phyloP scores from a whole-genome alignment of 1,140 invertebrate species.

The Dinoponera quadriceps region DNA sequence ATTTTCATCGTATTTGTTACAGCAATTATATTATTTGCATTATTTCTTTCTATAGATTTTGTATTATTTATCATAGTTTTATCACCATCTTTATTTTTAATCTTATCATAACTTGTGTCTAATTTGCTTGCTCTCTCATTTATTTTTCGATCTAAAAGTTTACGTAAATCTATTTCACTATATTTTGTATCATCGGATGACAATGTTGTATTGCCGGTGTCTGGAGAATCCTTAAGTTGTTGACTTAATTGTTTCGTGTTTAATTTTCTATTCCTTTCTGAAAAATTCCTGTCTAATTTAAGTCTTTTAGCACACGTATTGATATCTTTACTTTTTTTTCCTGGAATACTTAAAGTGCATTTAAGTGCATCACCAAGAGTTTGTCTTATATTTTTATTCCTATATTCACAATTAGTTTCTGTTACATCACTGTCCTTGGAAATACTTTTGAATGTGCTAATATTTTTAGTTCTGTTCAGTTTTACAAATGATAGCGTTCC shows the following conservation, averaged over 20 bases:
- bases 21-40: background rate
- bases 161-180: slow-evolving; percentile 23
- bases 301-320: background rate
- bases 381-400: background rate
- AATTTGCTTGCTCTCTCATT: background rate
- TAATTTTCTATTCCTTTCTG: background rate
- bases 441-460: background rate
- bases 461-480: background rate
- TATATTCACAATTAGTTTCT: background rate
- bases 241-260: background rate
- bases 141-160: slow-evolving; percentile 32
- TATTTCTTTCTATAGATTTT: background rate
- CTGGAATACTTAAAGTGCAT: background rate
- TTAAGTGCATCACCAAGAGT: background rate
- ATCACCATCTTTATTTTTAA: no score
- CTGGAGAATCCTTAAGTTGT: background rate
- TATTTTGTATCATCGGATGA: background rate
- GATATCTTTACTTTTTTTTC: slow-evolving; percentile 1
- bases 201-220: background rate
- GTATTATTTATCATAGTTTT: background rate
- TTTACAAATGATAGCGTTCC: slow-evolving; percentile 1
- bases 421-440: background rate
- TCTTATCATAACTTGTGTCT: no score
- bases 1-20: background rate
- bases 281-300: slow-evolving; percentile 26